These are phyloP conservation scores for Lordiphosa collinella DNA, from an alignment of 1,140 invertebrate species.

Conservation along the genomic window DNA sequence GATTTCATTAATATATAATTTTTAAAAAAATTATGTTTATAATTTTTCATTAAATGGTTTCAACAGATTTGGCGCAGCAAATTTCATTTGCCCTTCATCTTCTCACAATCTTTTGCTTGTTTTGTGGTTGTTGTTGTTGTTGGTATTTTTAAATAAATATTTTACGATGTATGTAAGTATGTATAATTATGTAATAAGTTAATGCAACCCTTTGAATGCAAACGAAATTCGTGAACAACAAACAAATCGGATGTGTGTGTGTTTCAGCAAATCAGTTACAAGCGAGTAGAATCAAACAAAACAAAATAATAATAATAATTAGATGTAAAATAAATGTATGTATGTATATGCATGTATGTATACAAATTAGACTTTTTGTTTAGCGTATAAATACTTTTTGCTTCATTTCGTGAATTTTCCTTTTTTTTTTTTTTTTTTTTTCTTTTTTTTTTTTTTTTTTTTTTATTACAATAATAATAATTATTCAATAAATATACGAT, in stretches of 20 bases:
- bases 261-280: conserved; percentile 11
- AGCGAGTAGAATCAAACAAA: conserved; percentile 18
- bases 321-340: conserved; percentile 19
- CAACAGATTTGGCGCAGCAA: conserved; percentile 76
- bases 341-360: conserved; percentile 21
- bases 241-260: conserved; percentile 3
- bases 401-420: conserved; percentile 10
- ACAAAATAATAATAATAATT: conserved; percentile 15
- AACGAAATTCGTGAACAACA: conserved; percentile 56
- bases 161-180: conserved; percentile 35
- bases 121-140: conserved; percentile 13
- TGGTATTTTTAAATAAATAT: conserved; percentile 59
- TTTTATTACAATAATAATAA: conserved; percentile 30
- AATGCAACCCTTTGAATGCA: conserved; percentile 66
- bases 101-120: conserved; percentile 38
- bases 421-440: conserved; percentile 18
- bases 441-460: conserved; percentile 18
- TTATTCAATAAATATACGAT: conserved; percentile 53
- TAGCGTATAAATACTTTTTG: conserved; percentile 57
- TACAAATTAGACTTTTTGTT: conserved; percentile 59
- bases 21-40: conserved; percentile 72
- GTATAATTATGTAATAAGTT: conserved; percentile 60
- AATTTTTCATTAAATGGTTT: conserved; percentile 75
- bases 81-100: conserved; percentile 65
- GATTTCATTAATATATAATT: conserved; percentile 50